Base-by-base conservation (phyloP, 1,140 invertebrate genomes). In the Drosophila prosaltans region DNA sequence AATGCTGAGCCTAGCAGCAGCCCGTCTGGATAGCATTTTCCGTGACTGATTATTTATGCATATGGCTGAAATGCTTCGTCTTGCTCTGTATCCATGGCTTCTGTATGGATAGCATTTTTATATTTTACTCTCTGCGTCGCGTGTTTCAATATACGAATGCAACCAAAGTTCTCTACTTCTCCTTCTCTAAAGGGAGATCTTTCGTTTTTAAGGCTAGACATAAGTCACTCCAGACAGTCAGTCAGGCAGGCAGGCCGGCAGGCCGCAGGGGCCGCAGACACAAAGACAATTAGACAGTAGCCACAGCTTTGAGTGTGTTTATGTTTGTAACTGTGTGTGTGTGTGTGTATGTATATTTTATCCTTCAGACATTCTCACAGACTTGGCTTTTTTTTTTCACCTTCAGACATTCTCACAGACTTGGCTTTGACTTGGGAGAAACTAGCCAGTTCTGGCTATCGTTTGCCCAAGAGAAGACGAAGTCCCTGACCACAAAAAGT, bases 11-110 rank as follows among this genome's bases (percentile, higher is more conserved):
- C 73, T 76, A 76, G 60, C 73, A 76, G 74, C 75, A 74, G 73
- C 79, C 69, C 73, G 84, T 51, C 84, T 89, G 77, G 78, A 83
- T 89, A 89, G 85, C 79, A 81, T 76, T 78, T 88, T 89, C 45
- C 84, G 78, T 84, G 85, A 85, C 80, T 84, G 84, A 89, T 89
- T 89, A 89, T 89, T 89, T 89, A 89, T 89, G 84, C 84, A 89
- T 89, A 89, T 89, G 80, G 74, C 63, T 71, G 85, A 84, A 88
- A 76, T 83, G 74, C 71, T 63, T 67, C 54, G 30, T 62, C 45
- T 57, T 48, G 60, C 55, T 57, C 9, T 65, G 24, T 60, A 16
- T 16, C 24, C 58, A 11, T 64, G 39, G 65, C 58, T 48, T 74
- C 8, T 74, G 59, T 72, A 45, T 74, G 72, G 80, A 64, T 83